Conservation (phyloP, 2,113 vertebrate genomes). For the Apodemus sylvaticus region DNA sequence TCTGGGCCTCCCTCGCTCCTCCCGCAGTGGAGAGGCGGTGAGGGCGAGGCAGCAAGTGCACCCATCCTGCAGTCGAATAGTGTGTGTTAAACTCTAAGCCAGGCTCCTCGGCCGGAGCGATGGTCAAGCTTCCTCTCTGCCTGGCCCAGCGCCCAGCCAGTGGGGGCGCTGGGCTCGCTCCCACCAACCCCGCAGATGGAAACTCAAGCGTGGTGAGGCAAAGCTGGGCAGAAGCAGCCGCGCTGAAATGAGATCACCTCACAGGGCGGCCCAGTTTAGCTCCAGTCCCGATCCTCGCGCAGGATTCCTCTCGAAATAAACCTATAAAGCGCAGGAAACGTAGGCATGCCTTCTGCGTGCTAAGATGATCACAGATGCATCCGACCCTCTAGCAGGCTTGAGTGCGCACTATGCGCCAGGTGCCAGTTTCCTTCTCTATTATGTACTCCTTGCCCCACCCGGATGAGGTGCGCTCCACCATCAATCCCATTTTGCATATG, state of each 20-base stretch:
- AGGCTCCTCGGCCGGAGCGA: not conserved
- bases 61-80: not conserved
- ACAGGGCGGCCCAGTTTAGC: constrained; percentile 65
- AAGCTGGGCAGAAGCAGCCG: not conserved
- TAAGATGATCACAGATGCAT: not conserved
- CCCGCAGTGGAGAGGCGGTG: not conserved
- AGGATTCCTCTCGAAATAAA: constrained; percentile 60
- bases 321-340: not conserved
- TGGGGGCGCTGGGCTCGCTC: not conserved
- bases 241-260: constrained; percentile 71
- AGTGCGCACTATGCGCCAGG: not conserved
- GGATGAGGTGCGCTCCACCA: not conserved
- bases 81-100: not conserved
- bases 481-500: not conserved
- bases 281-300: constrained; percentile 24
- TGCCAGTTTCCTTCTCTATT: not conserved
- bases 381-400: not conserved
- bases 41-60: not conserved
- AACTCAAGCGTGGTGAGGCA: constrained; percentile 3
- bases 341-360: not conserved
- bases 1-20: not conserved
- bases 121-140: not conserved
- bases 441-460: not conserved
- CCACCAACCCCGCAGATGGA: constrained; percentile 5
- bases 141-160: constrained; percentile 27